phyloP scores from a whole-genome alignment of 2,888 invertebrate species.

The Saturnia pavonia region DNA sequence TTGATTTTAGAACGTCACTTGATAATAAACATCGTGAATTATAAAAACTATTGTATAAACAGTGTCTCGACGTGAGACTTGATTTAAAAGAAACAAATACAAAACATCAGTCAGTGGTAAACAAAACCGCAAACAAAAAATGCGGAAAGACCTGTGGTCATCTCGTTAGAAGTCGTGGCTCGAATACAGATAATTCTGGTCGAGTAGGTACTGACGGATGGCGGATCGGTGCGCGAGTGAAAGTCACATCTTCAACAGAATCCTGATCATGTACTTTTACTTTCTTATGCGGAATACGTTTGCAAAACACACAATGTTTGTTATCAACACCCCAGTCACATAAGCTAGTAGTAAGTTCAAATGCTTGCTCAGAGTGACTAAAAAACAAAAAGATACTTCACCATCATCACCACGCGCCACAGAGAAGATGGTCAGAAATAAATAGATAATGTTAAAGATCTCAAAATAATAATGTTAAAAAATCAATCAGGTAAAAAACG shows the following conservation, averaged over 20 bases:
- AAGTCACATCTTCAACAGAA: constrained; percentile 19
- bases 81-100: background rate
- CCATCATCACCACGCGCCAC: too few relatives aligned
- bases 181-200: background rate
- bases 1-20: background rate
- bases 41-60: background rate
- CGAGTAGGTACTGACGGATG: background rate
- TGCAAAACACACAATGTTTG: background rate
- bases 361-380: background rate
- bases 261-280: constrained; percentile 22
- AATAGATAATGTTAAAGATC: too few relatives aligned
- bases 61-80: background rate
- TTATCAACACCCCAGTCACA: background rate
- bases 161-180: background rate
- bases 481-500: too few relatives aligned
- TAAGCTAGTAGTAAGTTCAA: background rate
- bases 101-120: background rate
- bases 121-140: constrained; percentile 8
- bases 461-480: too few relatives aligned
- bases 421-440: too few relatives aligned
- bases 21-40: background rate
- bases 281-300: constrained; percentile 19
- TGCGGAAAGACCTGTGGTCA: constrained; percentile 1
- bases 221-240: constrained; percentile 15
- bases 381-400: too few relatives aligned